These are phyloP conservation scores for Trachops cirrhosus DNA, from an alignment of 2,797 vertebrate genomes.

Conservation along the genomic window DNA sequence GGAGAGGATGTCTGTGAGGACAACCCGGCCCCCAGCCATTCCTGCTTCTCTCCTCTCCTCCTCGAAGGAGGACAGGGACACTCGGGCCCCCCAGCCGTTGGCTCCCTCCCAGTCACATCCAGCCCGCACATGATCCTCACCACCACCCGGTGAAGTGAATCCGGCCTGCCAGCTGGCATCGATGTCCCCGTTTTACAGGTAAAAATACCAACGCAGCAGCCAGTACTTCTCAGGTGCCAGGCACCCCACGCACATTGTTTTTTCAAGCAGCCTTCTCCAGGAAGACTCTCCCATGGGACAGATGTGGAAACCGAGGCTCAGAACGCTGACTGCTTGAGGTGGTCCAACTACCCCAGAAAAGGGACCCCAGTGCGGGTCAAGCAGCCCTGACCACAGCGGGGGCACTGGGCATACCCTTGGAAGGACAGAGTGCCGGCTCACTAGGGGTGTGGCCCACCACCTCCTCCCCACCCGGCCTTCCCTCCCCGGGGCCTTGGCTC, in stretches of 20 bases:
- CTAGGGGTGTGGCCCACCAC: not conserved
- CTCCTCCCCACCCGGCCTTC: not conserved
- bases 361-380: too few relatives aligned
- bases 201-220: not conserved
- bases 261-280: not conserved
- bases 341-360: too few relatives aligned
- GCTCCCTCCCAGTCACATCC: not conserved
- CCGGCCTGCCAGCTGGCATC: not conserved
- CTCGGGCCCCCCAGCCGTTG: not conserved
- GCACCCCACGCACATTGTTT: not conserved
- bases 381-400: not conserved
- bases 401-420: not conserved
- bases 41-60: not conserved
- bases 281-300: not conserved
- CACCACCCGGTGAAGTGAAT: not conserved
- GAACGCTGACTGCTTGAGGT: not conserved
- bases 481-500: not conserved
- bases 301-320: slow-evolving; percentile 30
- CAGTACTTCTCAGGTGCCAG: not conserved
- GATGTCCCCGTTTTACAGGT: slow-evolving; percentile 17
- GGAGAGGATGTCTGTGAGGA: not conserved
- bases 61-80: not conserved
- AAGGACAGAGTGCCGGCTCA: not conserved
- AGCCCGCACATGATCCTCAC: not conserved
- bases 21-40: not conserved